Conservation (phyloP, 2,113 vertebrate genomes). For the human region DNA sequence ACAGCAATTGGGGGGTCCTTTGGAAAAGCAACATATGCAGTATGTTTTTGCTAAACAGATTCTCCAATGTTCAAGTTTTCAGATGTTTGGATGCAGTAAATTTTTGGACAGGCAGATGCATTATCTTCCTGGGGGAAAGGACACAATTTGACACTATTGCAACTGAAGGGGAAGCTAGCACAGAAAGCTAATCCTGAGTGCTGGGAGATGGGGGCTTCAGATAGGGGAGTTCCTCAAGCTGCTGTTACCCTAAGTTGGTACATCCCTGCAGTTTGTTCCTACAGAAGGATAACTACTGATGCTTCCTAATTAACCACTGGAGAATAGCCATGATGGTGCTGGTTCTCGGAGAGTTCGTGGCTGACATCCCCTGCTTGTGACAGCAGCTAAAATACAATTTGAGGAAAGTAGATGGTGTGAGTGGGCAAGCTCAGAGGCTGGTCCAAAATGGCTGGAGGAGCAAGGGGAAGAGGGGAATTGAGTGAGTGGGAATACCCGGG, state of each 20-base stretch:
- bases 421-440: conserved; percentile 37
- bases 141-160: background rate
- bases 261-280: conserved; percentile 55
- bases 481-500: background rate
- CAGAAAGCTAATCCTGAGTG: background rate
- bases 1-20: background rate
- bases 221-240: background rate
- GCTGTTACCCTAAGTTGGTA: background rate
- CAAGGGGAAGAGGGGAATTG: background rate
- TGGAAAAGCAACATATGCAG: background rate
- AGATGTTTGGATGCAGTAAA: background rate
- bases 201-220: background rate
- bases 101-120: background rate
- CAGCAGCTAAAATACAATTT: conserved; percentile 44
- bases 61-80: background rate
- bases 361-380: conserved; percentile 62
- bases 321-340: conserved; percentile 49
- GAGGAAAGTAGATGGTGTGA: conserved; percentile 14
- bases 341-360: conserved; percentile 50
- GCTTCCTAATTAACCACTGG: conserved; percentile 67
- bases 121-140: background rate
- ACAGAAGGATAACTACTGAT: background rate
- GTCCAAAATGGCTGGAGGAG: background rate
- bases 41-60: background rate
- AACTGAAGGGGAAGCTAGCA: background rate